Evolutionary conservation across 2,113 vertebrate species (phyloP).

Genomic region (Acanthisitta chloris): DNA sequence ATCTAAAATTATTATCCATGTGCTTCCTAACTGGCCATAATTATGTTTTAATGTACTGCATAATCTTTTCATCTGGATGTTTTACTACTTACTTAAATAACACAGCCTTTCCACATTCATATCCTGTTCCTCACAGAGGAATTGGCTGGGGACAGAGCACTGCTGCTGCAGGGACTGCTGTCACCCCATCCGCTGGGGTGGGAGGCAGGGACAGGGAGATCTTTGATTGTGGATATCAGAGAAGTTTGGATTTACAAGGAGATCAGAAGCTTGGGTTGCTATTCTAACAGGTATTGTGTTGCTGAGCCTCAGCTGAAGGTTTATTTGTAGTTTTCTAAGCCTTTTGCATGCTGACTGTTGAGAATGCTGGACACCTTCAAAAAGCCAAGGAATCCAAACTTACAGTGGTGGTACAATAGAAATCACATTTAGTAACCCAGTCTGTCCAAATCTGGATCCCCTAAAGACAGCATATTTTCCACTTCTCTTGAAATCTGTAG

Average conservation of each 20-base stretch:
- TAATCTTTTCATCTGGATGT: conserved; percentile 29
- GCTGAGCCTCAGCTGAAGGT: background rate
- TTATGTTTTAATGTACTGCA: background rate
- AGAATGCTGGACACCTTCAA: background rate
- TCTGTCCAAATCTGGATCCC: background rate
- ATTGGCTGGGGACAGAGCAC: background rate
- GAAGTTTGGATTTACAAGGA: background rate
- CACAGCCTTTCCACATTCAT: background rate
- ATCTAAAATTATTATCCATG: background rate
- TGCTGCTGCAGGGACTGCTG: background rate
- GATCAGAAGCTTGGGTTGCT: background rate
- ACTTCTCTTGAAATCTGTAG: background rate
- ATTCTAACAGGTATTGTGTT: background rate
- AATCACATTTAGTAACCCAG: background rate
- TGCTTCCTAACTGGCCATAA: background rate
- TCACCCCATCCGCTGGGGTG: background rate
- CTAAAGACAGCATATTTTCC: background rate
- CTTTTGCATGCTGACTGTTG: background rate
- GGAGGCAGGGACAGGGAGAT: background rate
- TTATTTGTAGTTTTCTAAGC: background rate
- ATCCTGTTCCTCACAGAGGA: background rate
- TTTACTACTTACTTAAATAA: conserved; percentile 16
- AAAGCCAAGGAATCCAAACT: background rate
- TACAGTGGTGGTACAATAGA: background rate
- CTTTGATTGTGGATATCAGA: background rate